A percentile compares a stretch with the other conserved stretches of the same genome.
Conservation (phyloP, 1,140 invertebrate genomes). For the Sinonovacula constricta region DNA sequence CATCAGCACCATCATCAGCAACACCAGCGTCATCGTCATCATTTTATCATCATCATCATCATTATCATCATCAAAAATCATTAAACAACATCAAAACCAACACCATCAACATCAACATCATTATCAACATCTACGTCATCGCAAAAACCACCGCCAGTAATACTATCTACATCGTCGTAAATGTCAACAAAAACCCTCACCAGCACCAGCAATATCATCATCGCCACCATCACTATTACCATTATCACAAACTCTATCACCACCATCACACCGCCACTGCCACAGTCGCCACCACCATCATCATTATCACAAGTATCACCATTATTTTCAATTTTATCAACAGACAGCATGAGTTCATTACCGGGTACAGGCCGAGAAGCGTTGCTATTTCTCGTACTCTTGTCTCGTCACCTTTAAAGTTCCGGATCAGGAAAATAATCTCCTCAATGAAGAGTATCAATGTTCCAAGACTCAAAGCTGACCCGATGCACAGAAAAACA, state of each 20-base stretch:
- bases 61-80: no score
- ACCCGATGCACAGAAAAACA: not conserved
- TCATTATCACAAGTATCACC: not conserved
- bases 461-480: not conserved
- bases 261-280: no score
- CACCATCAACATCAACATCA: no score
- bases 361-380: not conserved
- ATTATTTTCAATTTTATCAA: not conserved
- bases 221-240: no score
- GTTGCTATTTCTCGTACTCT: not conserved
- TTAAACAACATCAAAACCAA: no score
- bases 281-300: no score
- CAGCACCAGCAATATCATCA: not conserved
- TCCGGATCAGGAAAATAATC: not conserved
- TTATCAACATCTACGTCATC: no score
- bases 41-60: not conserved
- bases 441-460: not conserved
- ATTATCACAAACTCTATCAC: no score
- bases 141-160: no score
- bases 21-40: no score
- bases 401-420: not conserved
- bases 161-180: not conserved
- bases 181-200: not conserved
- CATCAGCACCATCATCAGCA: no score
- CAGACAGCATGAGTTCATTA: not conserved